Evolutionary conservation across 30 jellyfish, hydroid and myxozoan species (phyloP), one percentile per base, ranked within the genome.

Genomic region (Clytia hemisphaerica): DNA sequence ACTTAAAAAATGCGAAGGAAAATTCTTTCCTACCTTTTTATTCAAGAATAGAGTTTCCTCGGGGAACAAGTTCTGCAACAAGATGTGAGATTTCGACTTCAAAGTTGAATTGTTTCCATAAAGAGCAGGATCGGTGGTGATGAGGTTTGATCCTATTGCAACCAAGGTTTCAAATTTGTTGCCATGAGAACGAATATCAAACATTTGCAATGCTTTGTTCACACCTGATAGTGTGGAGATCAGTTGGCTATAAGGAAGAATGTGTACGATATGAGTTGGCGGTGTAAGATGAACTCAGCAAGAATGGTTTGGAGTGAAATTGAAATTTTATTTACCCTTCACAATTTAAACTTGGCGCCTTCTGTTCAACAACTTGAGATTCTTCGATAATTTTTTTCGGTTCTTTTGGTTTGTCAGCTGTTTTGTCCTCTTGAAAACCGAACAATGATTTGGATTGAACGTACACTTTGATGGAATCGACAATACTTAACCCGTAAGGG

Each of bases 401-500:
- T 48, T 65, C 78, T 26, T 64, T 67, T n/a, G 92, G 57, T 6
- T 85, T 14, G 27, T 55, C 87, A 4, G 34, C 63, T n/a, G 85
- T 57, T 29, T 19, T 29, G 46, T 88, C 94, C 14, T 79, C 94
- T 2, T 77, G 81, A 83, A 77, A 79, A 6, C 94, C 94, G 37
- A 88, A 79, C 12, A 53, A 70, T 48, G 74, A 94, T 58, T 88
- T 88, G 3, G 94, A 66, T 63, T 88, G 80, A 21, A 76, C 67
- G 53, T 73, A 81, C 12, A 88, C 94, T 61, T 80, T 75, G 47
- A 88, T 69, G 10, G 94, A 88, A 44, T 88, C 97, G 28, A 88
- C 88, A 79, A 79, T 88, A 49, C 94, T 77, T 16, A 88, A 47
- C 15, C 97, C 97, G 50, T 85, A 80, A 4, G 97, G 93, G 61